phyloP scores from a whole-genome alignment of 2,113 vertebrate species.

The Pelecanus crispus region DNA sequence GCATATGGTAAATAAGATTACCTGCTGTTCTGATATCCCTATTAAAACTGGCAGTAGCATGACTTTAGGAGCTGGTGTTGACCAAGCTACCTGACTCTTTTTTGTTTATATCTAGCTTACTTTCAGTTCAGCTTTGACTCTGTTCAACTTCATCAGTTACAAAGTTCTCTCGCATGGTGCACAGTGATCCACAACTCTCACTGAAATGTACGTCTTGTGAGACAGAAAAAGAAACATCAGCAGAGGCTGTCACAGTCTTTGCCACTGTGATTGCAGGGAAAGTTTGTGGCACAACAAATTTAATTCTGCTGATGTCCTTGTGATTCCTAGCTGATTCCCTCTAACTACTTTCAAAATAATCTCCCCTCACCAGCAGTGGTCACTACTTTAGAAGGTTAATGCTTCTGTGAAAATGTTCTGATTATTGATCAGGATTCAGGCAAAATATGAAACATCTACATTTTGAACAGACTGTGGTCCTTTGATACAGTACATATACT shows the following conservation, averaged over 20 bases:
- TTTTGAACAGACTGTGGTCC: not conserved
- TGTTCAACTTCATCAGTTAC: not conserved
- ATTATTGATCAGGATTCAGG: not conserved
- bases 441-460: not conserved
- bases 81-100: not conserved
- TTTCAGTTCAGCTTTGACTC: not conserved
- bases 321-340: not conserved
- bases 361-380: not conserved
- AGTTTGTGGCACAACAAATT: not conserved
- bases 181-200: not conserved
- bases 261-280: not conserved
- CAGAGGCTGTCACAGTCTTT: not conserved
- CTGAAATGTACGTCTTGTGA: not conserved
- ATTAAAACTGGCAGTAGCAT: not conserved
- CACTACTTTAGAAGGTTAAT: not conserved
- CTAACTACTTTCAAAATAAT: not conserved
- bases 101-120: not conserved
- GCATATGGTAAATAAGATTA: slow-evolving; percentile 40
- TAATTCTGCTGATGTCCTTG: not conserved
- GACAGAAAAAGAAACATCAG: not conserved
- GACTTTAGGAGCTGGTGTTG: not conserved
- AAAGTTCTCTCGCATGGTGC: not conserved
- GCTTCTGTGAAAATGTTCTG: not conserved
- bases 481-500: not conserved
- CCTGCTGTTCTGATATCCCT: slow-evolving; percentile 37